These are phyloP conservation scores for Tenebrio molitor DNA, from an alignment of 1,140 invertebrate genomes.

Conservation along the genomic window DNA sequence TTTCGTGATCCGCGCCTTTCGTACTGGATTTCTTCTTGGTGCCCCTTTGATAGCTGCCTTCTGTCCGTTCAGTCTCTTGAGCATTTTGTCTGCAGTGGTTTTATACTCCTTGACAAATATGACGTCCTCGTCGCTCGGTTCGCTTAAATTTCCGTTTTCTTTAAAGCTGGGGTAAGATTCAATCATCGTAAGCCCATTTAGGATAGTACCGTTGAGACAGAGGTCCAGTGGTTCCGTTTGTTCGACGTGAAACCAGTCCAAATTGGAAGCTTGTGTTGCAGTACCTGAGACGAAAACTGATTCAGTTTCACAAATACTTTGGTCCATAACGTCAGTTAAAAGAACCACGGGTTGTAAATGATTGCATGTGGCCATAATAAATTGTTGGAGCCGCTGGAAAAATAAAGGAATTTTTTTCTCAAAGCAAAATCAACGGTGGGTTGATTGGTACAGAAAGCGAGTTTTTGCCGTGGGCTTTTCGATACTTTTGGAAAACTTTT, in stretches of 20 bases:
- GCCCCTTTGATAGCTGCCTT: conserved; percentile 7
- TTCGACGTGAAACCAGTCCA: conserved; percentile 5
- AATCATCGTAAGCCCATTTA: not conserved
- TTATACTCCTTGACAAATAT: conserved; percentile 58
- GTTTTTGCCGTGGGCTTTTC: not conserved
- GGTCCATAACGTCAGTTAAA: conserved; percentile 19
- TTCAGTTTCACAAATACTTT: not conserved
- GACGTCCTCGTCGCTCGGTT: conserved; percentile 55
- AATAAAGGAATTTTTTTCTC: conserved; percentile 10
- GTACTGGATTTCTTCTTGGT: conserved; percentile 51
- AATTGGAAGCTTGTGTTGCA: not conserved
- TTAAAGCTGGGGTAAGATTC: not conserved
- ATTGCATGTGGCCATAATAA: conserved; percentile 10
- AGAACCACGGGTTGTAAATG: conserved; percentile 11
- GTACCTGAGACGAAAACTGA: not conserved
- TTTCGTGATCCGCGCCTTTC: conserved; percentile 45
- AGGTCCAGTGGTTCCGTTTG: conserved; percentile 34
- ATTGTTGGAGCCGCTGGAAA: conserved; percentile 5
- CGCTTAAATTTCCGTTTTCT: conserved; percentile 14
- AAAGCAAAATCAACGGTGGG: conserved; percentile 14
- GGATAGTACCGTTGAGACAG: conserved; percentile 1
- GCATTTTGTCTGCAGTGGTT: conserved; percentile 5
- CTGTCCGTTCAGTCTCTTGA: conserved; percentile 1
- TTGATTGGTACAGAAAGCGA: not conserved
- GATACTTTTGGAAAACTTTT: not conserved